Evolutionary conservation across 2,113 vertebrate species (phyloP).

Genomic region (Rhynchomys soricoides): DNA sequence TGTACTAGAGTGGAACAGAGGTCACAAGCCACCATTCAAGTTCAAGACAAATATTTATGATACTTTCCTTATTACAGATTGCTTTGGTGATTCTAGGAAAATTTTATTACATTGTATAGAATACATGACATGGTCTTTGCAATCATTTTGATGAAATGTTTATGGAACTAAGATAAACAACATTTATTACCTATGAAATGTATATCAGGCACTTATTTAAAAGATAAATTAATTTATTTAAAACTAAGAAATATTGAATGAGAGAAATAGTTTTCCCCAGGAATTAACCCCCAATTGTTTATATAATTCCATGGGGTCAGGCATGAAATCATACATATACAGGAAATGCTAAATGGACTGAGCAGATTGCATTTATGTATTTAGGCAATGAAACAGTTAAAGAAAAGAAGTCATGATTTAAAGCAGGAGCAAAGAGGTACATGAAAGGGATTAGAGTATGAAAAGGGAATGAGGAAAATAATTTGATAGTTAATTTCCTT

Average conservation of each 20-base stretch:
- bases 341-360: not conserved
- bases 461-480: not conserved
- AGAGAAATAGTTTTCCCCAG: not conserved
- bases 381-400: not conserved
- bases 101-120: not conserved
- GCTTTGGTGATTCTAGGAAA: not conserved
- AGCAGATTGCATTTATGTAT: not conserved
- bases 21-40: not conserved
- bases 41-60: slow-evolving; percentile 5
- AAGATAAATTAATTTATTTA: not conserved
- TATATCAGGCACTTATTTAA: not conserved
- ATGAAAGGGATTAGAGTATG: not conserved
- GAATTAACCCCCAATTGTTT: not conserved
- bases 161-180: not conserved
- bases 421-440: not conserved
- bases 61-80: slow-evolving; percentile 1
- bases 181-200: not conserved
- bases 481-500: not conserved
- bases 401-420: not conserved
- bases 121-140: not conserved
- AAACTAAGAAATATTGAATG: not conserved
- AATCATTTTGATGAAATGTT: not conserved
- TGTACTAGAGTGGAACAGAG: not conserved
- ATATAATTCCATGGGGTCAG: not conserved
- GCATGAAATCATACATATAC: not conserved